Evolutionary conservation across 2,888 invertebrate species (phyloP).

Genomic region (Taenaris catops): DNA sequence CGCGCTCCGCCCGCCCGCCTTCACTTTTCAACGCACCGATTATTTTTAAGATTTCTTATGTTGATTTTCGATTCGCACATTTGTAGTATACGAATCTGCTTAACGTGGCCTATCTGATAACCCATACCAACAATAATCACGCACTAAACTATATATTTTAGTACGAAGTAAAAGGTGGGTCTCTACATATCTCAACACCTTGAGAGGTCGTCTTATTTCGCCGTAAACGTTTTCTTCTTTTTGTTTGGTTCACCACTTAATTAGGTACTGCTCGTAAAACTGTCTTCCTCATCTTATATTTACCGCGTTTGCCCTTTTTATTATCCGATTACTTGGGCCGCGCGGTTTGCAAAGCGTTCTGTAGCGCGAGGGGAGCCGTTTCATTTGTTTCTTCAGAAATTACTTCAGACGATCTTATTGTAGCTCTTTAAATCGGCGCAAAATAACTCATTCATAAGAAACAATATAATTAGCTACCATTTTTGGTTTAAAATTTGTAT

Average conservation of each 20-base stretch:
- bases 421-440: constrained; percentile 32
- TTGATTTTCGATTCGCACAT: not conserved
- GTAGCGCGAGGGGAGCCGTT: constrained; percentile 72
- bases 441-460: constrained; percentile 38
- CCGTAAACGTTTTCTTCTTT: constrained; percentile 67
- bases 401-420: constrained; percentile 60
- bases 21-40: constrained; percentile 36
- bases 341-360: constrained; percentile 72
- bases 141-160: not conserved
- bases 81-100: not conserved
- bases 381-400: constrained; percentile 79
- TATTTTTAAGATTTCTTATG: constrained; percentile 36
- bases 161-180: constrained; percentile 19
- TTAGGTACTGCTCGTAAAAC: constrained; percentile 79
- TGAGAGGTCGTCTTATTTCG: constrained; percentile 35
- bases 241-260: constrained; percentile 77
- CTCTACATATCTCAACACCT: constrained; percentile 32
- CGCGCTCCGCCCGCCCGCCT: constrained; percentile 49
- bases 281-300: constrained; percentile 81
- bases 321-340: constrained; percentile 79
- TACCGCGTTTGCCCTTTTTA: constrained; percentile 80
- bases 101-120: too few relatives aligned
- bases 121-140: too few relatives aligned
- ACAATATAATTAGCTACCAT: constrained; percentile 61
- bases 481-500: constrained; percentile 47